Evolutionary conservation across 2,888 invertebrate genomes (phyloP).

Genomic region (Sthenelais limicola): DNA sequence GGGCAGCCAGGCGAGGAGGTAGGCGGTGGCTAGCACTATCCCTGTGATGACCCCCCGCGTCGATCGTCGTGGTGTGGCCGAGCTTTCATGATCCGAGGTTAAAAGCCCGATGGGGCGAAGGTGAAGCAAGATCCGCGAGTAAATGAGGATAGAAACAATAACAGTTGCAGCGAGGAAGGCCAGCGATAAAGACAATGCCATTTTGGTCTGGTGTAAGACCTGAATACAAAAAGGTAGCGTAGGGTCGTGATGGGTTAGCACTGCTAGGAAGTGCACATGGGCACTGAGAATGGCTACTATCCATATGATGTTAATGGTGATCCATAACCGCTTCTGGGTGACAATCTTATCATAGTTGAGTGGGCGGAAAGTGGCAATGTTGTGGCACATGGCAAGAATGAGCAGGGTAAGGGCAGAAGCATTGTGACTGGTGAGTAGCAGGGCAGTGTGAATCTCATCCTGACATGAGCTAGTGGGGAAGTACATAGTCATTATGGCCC

Average conservation of each 20-base stretch:
- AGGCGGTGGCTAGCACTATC: constrained; percentile 38
- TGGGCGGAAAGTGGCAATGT: constrained; percentile 50
- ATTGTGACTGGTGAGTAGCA: constrained; percentile 49
- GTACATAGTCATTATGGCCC: constrained; percentile 51
- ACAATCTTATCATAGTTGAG: constrained; percentile 49
- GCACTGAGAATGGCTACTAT: constrained; percentile 43
- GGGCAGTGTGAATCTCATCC: constrained; percentile 50
- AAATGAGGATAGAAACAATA: constrained; percentile 42
- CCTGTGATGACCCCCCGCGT: constrained; percentile 45
- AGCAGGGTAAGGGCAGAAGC: constrained; percentile 47
- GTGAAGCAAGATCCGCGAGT: constrained; percentile 45
- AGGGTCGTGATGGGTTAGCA: constrained; percentile 44
- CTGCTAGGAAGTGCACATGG: constrained; percentile 48
- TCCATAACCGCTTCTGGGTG: constrained; percentile 45
- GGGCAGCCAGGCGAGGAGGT: constrained; percentile 45
- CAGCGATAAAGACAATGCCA: constrained; percentile 44
- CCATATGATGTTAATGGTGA: constrained; percentile 47
- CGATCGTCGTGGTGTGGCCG: constrained; percentile 40
- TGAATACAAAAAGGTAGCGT: constrained; percentile 43
- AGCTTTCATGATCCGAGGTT: not conserved
- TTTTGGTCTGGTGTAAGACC: constrained; percentile 40
- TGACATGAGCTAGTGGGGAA: constrained; percentile 50
- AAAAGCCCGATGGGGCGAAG: constrained; percentile 44
- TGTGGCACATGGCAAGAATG: constrained; percentile 43
- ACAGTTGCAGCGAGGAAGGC: constrained; percentile 28